These are phyloP conservation scores for Dasyornis broadbenti DNA, from an alignment of 2,113 vertebrate species.

Conservation along the genomic window DNA sequence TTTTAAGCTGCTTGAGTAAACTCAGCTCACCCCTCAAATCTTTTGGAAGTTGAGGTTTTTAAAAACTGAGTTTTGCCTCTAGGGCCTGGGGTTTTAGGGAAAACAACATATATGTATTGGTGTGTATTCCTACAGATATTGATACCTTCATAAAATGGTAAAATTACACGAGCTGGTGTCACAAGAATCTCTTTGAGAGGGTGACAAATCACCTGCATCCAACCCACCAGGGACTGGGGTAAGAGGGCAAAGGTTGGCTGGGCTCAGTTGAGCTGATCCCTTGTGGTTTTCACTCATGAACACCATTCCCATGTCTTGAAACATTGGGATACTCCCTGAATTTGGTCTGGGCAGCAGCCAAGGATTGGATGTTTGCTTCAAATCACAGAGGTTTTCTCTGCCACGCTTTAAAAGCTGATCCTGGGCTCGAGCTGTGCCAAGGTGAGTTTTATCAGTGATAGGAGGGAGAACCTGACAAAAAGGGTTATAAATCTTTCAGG, in stretches of 20 bases:
- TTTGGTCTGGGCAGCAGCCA: neutral
- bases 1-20: neutral
- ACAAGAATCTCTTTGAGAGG: neutral
- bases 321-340: neutral
- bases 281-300: neutral
- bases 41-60: neutral
- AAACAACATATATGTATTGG: neutral
- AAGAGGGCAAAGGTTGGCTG: neutral
- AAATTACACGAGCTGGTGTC: neutral
- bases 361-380: neutral
- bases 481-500: neutral
- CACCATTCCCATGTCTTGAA: neutral
- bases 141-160: neutral
- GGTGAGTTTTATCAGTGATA: neutral
- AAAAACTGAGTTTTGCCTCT: neutral
- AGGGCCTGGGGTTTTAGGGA: neutral
- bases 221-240: fast-evolving
- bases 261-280: neutral
- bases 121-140: neutral
- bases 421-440: neutral
- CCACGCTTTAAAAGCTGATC: neutral
- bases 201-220: neutral
- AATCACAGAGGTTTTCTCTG: neutral
- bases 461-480: neutral
- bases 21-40: neutral